Base-by-base conservation (phyloP, 2,888 invertebrate species). In the Agrotis ipsilon region DNA sequence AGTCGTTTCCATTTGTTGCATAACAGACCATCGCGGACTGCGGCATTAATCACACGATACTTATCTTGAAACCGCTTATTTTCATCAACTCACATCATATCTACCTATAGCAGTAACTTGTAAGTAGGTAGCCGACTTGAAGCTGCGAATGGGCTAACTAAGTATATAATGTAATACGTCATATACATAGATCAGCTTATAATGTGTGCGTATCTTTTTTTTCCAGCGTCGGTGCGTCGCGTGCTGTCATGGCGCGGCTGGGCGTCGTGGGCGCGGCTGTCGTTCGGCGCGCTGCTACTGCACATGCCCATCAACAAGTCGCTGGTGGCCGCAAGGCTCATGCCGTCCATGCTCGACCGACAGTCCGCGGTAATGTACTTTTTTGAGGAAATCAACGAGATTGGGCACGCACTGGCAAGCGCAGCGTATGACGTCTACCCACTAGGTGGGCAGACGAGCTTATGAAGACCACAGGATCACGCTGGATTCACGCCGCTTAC, bases 271-370 rank as follows among this genome's bases (percentile, higher is more conserved):
- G 94, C 95, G 88, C 93, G 95, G 78, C 92, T 96, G 79, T 94
- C 95, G 54, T 95, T 93, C 91, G 94, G 95, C 77, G 94, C 94
- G 78, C 90, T 95, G 80, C 89, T 96, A 85, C 91, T 95, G 85
- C 95, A 96, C 90, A 92, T 96, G 91, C 92, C 94, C 67, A 86
- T 95, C 88, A 93, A 95, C 92, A 94, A 93, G 88, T 85, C 92
- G 72, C 89, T 93, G 78, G 90, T 95, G 60, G 95, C 92, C 24
- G 82, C 90, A 2, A 80, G 93, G 0, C 88, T 87, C 24, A 81
- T 86, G 75, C 91, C 93, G 67, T 85, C 89, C 90, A 92, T 75
- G 83, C 86, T 95, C 52, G 92, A 92, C 88, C 72, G 94, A 0
- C 86, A 83, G 49, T 79, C 89, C 52, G 92, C 90, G 76, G 94